These are phyloP conservation scores for Garra rufa DNA, from an alignment of 2,113 vertebrate species.

Conservation along the genomic window DNA sequence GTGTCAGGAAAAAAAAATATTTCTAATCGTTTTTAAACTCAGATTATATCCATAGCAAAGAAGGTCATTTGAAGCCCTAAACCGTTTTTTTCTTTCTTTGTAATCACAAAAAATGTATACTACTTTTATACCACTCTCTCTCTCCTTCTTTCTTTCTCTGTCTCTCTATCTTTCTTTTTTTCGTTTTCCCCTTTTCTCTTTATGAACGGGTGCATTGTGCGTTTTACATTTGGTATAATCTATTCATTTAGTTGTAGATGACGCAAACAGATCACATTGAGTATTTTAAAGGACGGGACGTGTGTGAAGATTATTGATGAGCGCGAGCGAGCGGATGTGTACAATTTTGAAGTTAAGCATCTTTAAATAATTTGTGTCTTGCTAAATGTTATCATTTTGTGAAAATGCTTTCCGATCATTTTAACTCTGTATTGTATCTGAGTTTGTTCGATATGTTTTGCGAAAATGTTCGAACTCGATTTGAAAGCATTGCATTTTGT, in stretches of 20 bases:
- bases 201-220: neutral
- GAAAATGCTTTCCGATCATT: constrained; percentile 29
- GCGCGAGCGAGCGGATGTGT: neutral
- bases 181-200: neutral
- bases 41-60: constrained; percentile 21
- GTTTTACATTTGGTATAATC: constrained; percentile 3
- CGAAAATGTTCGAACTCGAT: constrained; percentile 23
- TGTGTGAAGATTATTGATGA: constrained; percentile 20
- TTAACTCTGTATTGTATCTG: constrained; percentile 39
- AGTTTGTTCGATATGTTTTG: constrained; percentile 37
- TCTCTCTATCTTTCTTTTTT: neutral
- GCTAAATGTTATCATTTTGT: constrained; percentile 41
- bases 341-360: constrained; percentile 39
- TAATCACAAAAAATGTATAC: neutral
- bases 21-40: constrained; percentile 29
- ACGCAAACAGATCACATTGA: neutral
- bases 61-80: neutral
- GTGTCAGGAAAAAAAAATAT: constrained; percentile 27
- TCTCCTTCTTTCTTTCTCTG: neutral
- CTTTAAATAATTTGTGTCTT: constrained; percentile 33
- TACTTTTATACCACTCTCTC: neutral
- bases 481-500: constrained; percentile 33
- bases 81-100: constrained; percentile 2
- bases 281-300: constrained; percentile 8
- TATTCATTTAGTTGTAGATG: constrained; percentile 18